Percentiles rank a stretch among this genome's conserved stretches.
These are phyloP conservation scores for Triops cancriformis DNA, from an alignment of 1,140 invertebrate genomes.

Conservation along the genomic window DNA sequence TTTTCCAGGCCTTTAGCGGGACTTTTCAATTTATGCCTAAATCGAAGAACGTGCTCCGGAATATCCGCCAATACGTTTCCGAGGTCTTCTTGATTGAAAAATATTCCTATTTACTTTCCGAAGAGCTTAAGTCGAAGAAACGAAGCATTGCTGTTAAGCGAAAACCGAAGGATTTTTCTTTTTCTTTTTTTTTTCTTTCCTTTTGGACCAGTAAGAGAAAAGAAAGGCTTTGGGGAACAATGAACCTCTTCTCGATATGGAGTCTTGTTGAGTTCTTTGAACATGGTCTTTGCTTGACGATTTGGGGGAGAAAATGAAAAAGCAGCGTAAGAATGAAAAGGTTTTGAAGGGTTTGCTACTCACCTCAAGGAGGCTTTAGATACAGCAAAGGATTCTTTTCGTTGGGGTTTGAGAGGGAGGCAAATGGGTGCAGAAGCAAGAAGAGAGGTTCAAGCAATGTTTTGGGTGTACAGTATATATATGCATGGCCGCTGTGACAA, in stretches of 20 bases:
- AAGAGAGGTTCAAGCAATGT: no score
- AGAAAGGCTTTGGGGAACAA: no score
- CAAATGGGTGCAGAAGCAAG: no score
- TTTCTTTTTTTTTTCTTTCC: not conserved
- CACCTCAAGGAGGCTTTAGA: not conserved
- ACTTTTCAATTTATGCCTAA: not conserved
- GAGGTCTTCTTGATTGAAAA: not conserved
- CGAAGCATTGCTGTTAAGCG: not conserved
- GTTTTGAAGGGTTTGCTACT: not conserved
- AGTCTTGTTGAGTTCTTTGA: no score
- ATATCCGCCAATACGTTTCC: not conserved
- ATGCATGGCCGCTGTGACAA: not conserved
- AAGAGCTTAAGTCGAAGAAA: no score
- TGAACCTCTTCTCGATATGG: no score
- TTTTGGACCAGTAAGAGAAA: not conserved
- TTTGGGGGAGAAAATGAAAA: not conserved
- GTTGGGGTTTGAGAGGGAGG: not conserved
- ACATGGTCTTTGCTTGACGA: no score
- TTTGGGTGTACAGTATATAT: no score
- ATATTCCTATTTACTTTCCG: no score
- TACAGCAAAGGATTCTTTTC: not conserved
- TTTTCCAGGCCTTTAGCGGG: not conserved
- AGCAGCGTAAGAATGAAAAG: not conserved
- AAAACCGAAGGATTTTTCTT: not conserved
- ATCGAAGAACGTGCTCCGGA: constrained; percentile 2